A percentile compares a stretch with the other conserved stretches of the same genome.
phyloP scores from a whole-genome alignment of 2,888 invertebrate genomes.

The Acanthoscelides obtectus region DNA sequence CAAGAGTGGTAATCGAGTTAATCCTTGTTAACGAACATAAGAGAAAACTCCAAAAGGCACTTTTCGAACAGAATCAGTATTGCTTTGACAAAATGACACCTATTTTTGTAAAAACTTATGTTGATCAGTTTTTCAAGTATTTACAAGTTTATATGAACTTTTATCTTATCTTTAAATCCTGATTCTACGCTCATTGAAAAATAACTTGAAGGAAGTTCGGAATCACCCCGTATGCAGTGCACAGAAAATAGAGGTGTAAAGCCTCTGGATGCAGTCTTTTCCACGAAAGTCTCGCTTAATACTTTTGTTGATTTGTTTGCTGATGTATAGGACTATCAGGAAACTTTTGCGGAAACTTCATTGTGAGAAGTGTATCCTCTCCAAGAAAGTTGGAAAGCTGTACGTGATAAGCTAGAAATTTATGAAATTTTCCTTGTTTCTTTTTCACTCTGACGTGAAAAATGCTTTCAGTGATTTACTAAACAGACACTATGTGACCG shows the following conservation, averaged over 20 bases:
- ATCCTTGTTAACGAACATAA: too few relatives aligned
- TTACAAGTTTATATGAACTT: too few relatives aligned
- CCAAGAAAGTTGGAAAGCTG: not conserved
- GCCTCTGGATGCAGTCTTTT: not conserved
- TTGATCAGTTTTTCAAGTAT: too few relatives aligned
- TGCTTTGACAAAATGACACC: too few relatives aligned
- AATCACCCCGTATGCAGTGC: not conserved
- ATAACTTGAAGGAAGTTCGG: too few relatives aligned
- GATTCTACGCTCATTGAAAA: too few relatives aligned
- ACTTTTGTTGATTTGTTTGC: not conserved
- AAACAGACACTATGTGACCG: too few relatives aligned
- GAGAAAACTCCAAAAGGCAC: too few relatives aligned
- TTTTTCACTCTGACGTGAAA: not conserved
- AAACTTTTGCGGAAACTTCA: not conserved
- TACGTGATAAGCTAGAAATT: not conserved
- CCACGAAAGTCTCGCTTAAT: not conserved
- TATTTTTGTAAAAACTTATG: too few relatives aligned
- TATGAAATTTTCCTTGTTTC: not conserved
- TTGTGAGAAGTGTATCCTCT: not conserved
- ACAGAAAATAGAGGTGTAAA: not conserved
- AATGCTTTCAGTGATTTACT: not conserved
- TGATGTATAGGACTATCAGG: not conserved
- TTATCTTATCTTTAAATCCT: too few relatives aligned
- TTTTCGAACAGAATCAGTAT: too few relatives aligned
- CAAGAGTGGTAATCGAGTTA: too few relatives aligned